Evolutionary conservation across 1,140 invertebrate species (phyloP), one percentile per base, ranked within the genome.

Genomic region (Drosophila ironensis): DNA sequence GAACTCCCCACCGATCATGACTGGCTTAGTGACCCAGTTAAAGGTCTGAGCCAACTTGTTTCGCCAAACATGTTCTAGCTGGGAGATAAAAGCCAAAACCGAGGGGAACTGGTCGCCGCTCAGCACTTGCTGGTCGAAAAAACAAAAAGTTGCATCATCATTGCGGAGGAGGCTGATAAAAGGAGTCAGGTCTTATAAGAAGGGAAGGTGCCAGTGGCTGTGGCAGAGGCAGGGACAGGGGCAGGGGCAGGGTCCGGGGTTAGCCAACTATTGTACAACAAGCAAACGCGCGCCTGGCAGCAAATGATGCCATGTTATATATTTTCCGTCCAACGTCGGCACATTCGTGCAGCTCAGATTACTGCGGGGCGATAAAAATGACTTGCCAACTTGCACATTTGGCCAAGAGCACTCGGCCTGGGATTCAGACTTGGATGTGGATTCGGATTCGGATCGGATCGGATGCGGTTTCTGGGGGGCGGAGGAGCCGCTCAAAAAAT

Each of bases 241-340:
- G 47, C 30, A n/a, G 16, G 25, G 38, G 27, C 16, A 42, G 63
- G 47, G 14, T 37, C 57, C 71, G 42, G 50, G 59, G 46, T 61
- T 45, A 60, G 54, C 33, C 57, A 52, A 72, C 60, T 66, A 78
- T 84, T 84, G 78, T 84, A 84, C 78, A 84, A 84, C 80, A 84
- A 84, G 78, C 80, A 71, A 84, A 86, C 80, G 78, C 78, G 78
- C 78, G 78, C 80, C 78, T 84, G 64, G 50, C 80, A 84, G 78
- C 78, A 84, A 84, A 84, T 84, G 78, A 84, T 84, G 78, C 80
- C 80, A 84, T 84, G 78, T 84, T 84, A 84, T 84, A 82, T 81
- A 81, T 84, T 69, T 84, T 47, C 41, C 33, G 33, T 67, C 64
- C 47, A 53, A 71, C 46, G 63, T 74, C 74, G 57, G 80, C 71